A percentile compares a stretch with the other conserved stretches of the same genome.
These are phyloP conservation scores for Protonemura montana DNA, from an alignment of 2,888 invertebrate species.

Conservation along the genomic window DNA sequence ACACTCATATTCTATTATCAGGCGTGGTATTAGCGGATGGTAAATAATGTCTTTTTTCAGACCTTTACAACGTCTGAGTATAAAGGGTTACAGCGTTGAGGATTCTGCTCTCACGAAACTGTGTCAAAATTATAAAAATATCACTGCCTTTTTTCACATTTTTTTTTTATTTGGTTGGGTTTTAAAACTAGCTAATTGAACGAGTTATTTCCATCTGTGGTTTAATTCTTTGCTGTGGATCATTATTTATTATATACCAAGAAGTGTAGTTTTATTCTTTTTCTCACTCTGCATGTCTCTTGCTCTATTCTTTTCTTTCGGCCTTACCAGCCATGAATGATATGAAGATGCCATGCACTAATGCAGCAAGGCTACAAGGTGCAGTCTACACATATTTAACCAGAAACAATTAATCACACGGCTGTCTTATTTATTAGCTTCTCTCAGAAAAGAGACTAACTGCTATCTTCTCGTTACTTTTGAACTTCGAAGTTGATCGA, in stretches of 20 bases:
- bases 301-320: neutral
- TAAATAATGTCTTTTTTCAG: neutral
- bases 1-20: neutral
- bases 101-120: neutral
- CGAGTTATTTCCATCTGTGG: neutral
- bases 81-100: neutral
- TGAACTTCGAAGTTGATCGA: slow-evolving; percentile 9
- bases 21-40: neutral
- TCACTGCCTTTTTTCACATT: neutral
- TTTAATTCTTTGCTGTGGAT: neutral
- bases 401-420: slow-evolving; percentile 41
- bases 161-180: neutral
- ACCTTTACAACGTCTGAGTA: neutral
- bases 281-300: slow-evolving; percentile 3
- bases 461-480: slow-evolving; percentile 4
- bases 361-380: neutral
- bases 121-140: neutral
- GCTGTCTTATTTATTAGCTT: slow-evolving; percentile 42
- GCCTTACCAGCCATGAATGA: neutral
- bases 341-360: slow-evolving; percentile 3
- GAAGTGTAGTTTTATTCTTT: neutral
- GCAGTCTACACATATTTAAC: slow-evolving; percentile 24
- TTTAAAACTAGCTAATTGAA: neutral
- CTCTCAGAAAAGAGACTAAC: slow-evolving; percentile 15
- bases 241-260: neutral